Evolutionary conservation across 2,888 invertebrate species (phyloP), one percentile per base, ranked within the genome.

Genomic region (Cordylochernes scorpioides): DNA sequence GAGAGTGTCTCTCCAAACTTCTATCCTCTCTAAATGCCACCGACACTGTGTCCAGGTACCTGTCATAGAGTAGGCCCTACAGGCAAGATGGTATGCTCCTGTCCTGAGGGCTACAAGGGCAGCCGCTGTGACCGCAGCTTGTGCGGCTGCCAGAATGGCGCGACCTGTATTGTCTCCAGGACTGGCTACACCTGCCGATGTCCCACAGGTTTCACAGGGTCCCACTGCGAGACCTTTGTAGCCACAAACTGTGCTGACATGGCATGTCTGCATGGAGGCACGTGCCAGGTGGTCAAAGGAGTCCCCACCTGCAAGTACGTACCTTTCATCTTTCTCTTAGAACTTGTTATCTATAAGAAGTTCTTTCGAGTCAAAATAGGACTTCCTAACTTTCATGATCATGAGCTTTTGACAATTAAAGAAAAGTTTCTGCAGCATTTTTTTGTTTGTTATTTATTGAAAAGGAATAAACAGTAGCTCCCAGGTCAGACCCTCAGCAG

Each of bases 111-210:
- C 14, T 62, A 46, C 42, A 47, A 49, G 3, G 63, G 63, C 10
- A 46, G 52, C 18, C 45, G 55, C 2, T 63, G 63, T 44, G 63
- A 62, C 46, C 55, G 54, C 21, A 60, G 61, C 45, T 49, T 58
- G 2, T 65, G 63, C 42, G 52, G 53, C 24, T 51, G 51, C 36
- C 39, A 41, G 17, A 39, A 44, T 31, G 39, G 38, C 10, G 41
- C 37, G 17, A 41, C 35, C 14, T 73, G 73, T 46, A 51, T 58
- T 7, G 24, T 33, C 6, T 17, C 26, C 28, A 39, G 32, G 15
- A 39, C 29, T 21, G 34, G 32, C 19, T 30, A 32, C 19, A 34
- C 31, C 41, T 38, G 37, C 25, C 51, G 52, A 15, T 59, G 58
- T 39, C 50, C 51, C 2, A 50, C 49, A 9, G 46, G 52, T 22